phyloP scores from a whole-genome alignment of 2,797 vertebrate species.

The Dipus sagitta region DNA sequence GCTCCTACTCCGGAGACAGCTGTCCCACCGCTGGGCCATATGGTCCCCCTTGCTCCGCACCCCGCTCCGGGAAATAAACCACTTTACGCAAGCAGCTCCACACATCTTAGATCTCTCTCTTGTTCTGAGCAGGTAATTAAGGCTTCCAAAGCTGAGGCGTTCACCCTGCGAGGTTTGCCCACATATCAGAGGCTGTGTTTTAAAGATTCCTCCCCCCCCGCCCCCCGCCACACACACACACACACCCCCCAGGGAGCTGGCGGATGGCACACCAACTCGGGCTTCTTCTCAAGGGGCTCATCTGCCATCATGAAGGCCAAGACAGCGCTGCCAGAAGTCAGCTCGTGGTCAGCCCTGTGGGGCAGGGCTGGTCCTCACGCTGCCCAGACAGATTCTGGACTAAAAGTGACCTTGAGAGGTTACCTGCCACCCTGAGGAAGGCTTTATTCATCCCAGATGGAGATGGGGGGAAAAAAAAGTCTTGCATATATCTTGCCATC shows the following conservation, averaged over 20 bases:
- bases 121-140: conserved; percentile 63
- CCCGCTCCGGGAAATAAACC: conserved; percentile 69
- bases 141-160: background rate
- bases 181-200: background rate
- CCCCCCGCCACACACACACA: too few relatives aligned
- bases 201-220: background rate
- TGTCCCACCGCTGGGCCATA: conserved; percentile 87
- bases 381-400: background rate
- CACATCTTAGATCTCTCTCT: conserved; percentile 2
- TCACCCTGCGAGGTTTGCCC: background rate
- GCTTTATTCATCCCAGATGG: background rate
- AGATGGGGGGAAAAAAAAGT: background rate
- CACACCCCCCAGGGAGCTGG: background rate
- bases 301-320: background rate
- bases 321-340: background rate
- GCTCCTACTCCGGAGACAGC: conserved; percentile 85
- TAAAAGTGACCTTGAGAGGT: background rate
- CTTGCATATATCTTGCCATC: background rate
- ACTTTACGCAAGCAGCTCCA: conserved; percentile 8
- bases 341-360: fast-evolving
- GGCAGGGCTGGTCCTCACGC: background rate
- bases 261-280: background rate
- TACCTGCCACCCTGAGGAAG: background rate
- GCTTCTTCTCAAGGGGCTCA: background rate
- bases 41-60: conserved; percentile 81